Evolutionary conservation across 2,888 invertebrate genomes (phyloP).

Genomic region (Ichneumoninae sp.): DNA sequence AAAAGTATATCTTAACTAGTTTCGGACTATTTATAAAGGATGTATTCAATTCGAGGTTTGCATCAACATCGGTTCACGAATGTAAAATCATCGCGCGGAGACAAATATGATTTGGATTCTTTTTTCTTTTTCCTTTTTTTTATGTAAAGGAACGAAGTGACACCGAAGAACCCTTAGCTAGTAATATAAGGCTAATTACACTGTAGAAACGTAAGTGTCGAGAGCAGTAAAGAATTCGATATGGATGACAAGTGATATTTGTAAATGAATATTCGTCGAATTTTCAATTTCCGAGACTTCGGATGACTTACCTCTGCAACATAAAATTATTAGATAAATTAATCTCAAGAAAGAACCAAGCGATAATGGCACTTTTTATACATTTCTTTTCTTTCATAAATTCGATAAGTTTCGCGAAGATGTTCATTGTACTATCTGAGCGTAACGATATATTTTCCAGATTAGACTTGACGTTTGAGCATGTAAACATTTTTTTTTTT

Average conservation of each 20-base stretch:
- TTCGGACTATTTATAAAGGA: conserved; percentile 3
- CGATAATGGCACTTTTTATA: conserved; percentile 3
- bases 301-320: neutral
- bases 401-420: conserved; percentile 21
- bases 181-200: conserved; percentile 13
- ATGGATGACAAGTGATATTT: conserved; percentile 37
- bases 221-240: conserved; percentile 20
- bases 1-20: neutral
- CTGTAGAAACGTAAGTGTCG: conserved; percentile 10
- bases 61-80: neutral
- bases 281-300: neutral
- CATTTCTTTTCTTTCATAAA: neutral
- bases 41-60: neutral
- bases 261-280: conserved; percentile 25
- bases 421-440: conserved; percentile 17
- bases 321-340: conserved; percentile 21
- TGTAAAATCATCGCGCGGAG: conserved; percentile 13
- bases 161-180: conserved; percentile 43
- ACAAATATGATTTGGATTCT: conserved; percentile 13
- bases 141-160: conserved; percentile 13
- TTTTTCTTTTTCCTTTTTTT: neutral
- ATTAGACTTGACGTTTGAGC: conserved; percentile 40
- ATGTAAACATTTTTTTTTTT: conserved; percentile 11
- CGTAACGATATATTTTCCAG: conserved; percentile 48
- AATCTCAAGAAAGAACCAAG: conserved; percentile 19